Evolutionary conservation across 2,888 invertebrate genomes (phyloP), one percentile per base, ranked within the genome.

Genomic region (Hemicrepidius hirtus): DNA sequence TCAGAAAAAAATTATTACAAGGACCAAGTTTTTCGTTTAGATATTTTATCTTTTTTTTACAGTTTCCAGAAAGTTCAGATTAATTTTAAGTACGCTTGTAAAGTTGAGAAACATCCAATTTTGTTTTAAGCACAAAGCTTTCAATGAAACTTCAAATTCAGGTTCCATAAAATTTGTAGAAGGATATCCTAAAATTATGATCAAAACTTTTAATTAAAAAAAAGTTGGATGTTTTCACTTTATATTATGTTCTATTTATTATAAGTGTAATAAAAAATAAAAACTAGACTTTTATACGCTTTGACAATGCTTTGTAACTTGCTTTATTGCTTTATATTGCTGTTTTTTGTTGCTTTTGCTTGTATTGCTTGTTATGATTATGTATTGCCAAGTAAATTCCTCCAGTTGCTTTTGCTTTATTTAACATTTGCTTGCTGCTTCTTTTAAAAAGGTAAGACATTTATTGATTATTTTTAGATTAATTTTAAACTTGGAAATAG

Each of bases 351-450:
- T 44, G 44, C 44, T 44, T 44, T 44, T 44, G 44, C 44, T 44
- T 44, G 5, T 44, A 18, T 41, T 41, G 16, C 3, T 9, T 44
- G 18, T 16, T 44, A 6, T 44, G 16, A 5, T 44, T 44, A 18
- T 44, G 18, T 44, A 9, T 5, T 16, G 18, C 44, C 44, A 5
- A 24, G 2, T 24, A 24, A 3, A 5, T 5, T 24, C 18, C 18
- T 44, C 18, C 44, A 44, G 44, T 18, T 18, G 44, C 44, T 44
- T 44, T 16, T 44, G 13, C 44, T 44, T 44, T 44, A n/a, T n/a
- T n/a, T n/a, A n/a, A n/a, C 18, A 18, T 18, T 44, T 44, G 10
- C 18, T 44, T 44, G 16, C 2, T 16, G 44, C 44, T 44, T 44
- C 4, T 41, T 44, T 44, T 44, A 5, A 3, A 44, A 44, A 44